These are phyloP conservation scores for Lasioglossum morio DNA, from an alignment of 2,888 invertebrate species.

Conservation along the genomic window DNA sequence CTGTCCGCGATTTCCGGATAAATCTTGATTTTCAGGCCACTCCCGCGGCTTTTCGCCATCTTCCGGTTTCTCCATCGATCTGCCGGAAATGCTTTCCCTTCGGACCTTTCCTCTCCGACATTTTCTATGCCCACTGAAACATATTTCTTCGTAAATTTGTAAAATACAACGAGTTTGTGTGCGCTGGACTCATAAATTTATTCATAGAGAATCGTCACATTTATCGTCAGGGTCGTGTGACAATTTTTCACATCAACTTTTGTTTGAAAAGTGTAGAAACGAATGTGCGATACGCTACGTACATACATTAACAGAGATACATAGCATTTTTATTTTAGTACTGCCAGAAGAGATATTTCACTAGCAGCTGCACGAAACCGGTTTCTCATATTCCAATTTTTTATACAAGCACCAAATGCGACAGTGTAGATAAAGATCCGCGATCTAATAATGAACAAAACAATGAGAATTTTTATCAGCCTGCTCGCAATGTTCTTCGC, in stretches of 20 bases:
- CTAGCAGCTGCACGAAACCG: not conserved
- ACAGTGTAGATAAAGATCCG: not conserved
- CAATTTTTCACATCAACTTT: not conserved
- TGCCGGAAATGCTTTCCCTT: not conserved
- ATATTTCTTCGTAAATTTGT: not conserved
- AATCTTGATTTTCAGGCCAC: slow-evolving; percentile 6
- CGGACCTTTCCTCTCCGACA: not conserved
- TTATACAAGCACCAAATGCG: not conserved
- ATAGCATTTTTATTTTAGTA: not conserved
- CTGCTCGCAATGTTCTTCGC: not conserved
- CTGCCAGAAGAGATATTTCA: not conserved
- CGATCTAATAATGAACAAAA: not conserved
- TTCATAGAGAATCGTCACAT: not conserved
- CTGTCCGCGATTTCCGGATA: slow-evolving; percentile 41
- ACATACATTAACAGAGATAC: not conserved
- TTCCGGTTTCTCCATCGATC: not conserved
- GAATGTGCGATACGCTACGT: not conserved
- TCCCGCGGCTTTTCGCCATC: not conserved
- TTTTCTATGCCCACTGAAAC: no score
- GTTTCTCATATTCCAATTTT: not conserved
- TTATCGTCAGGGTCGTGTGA: not conserved
- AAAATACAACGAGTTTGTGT: not conserved
- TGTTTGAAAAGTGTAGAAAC: not conserved
- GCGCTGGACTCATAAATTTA: not conserved
- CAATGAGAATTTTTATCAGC: not conserved